phyloP scores from a whole-genome alignment of 1,140 invertebrate genomes.

The Hirudo medicinalis region DNA sequence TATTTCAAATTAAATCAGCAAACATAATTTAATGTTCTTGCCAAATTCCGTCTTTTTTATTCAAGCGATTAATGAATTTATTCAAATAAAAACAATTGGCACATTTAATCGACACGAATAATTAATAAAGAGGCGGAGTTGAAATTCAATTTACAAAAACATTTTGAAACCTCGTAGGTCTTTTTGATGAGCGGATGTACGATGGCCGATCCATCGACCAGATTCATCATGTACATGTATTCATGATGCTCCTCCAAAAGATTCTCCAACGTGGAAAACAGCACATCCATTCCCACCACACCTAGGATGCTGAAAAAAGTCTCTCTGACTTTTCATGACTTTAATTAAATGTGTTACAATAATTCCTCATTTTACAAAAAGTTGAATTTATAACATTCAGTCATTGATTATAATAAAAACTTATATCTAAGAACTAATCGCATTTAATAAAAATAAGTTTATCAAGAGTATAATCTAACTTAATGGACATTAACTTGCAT shows the following conservation, averaged over 20 bases:
- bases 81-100: too few relatives aligned
- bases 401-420: background rate
- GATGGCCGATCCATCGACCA: conserved; percentile 26
- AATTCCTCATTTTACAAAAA: background rate
- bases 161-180: conserved; percentile 11
- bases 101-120: too few relatives aligned
- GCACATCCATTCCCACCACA: conserved; percentile 28
- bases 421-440: background rate
- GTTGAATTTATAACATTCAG: background rate
- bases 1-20: too few relatives aligned
- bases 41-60: too few relatives aligned
- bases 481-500: background rate
- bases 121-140: too few relatives aligned
- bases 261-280: conserved; percentile 27
- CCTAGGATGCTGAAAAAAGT: conserved; percentile 24
- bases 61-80: too few relatives aligned
- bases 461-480: background rate
- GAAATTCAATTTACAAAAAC: background rate
- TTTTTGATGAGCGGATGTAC: conserved; percentile 26
- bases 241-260: conserved; percentile 24
- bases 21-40: too few relatives aligned
- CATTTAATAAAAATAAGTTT: background rate
- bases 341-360: background rate
- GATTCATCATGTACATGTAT: conserved; percentile 26
- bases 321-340: conserved; percentile 9